Evolutionary conservation across 1,140 invertebrate genomes (phyloP), one percentile per base, ranked within the genome.

Genomic region (Drosophila busckii): DNA sequence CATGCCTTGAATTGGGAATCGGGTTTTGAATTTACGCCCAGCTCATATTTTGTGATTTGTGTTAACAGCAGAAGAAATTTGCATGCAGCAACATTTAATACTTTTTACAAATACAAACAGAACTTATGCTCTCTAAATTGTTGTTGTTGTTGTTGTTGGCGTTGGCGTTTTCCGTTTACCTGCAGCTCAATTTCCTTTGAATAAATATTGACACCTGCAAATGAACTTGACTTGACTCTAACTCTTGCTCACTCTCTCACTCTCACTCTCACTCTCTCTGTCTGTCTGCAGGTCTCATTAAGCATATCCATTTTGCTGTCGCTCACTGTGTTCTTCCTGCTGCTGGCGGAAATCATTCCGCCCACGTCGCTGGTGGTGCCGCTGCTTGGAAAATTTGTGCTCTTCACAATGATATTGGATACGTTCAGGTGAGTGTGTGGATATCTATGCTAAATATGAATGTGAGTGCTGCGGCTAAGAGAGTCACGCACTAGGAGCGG

Each of bases 391-490:
- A 99, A 99, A 90, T 99, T 99, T 89, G 94, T 99, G 69, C 92
- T 99, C 46, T 99, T 99, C 91, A 99, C 98, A 37, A 99, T 99
- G 97, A 98, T 99, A 83, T 91, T 99, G 64, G 97, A 99, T 87
- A 96, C 95, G 29, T 94, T 96, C 88, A 99, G 98, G 92, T 96
- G 89, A 89, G 88, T 86, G 34, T 48, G 38, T 45, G 23, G 16
- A 29, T 41, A 13, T 29, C 12, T 25, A 8, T 8, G 15, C n/a
- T 29, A 17, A 44, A 15, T 48, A 15, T 28, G 16, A 12, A 25
- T 38, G 7, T 13, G 49, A 38, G 31, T 42, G 9, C 20, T 28
- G 23, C 9, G 22, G 20, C 7, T 25, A 17, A 10, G 23, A 10
- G n/a, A 35, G 32, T 5, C 15, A 32, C 28, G 32, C 7, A 29